phyloP scores from a whole-genome alignment of 2,113 vertebrate genomes.

The Dunckerocampus dactyliophorus region DNA sequence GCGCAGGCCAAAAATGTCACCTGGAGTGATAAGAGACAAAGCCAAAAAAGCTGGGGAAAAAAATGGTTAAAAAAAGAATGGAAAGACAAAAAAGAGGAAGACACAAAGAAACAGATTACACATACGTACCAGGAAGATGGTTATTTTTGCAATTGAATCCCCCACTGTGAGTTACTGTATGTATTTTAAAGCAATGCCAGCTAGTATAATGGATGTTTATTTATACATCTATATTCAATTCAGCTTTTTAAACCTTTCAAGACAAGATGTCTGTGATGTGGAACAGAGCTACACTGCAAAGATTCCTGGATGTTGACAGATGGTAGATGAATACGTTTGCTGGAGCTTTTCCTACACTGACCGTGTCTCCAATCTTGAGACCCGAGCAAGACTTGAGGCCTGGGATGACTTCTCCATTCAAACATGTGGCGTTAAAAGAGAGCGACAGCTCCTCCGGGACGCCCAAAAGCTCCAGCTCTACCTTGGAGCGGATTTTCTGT shows the following conservation, averaged over 20 bases:
- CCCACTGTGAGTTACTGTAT: no score
- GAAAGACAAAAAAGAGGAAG: conserved; percentile 12
- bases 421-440: conserved; percentile 90
- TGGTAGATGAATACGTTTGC: not conserved
- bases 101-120: conserved; percentile 6
- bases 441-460: conserved; percentile 89
- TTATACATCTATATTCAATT: no score
- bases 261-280: not conserved
- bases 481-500: conserved; percentile 95
- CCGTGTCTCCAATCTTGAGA: conserved; percentile 93
- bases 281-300: not conserved
- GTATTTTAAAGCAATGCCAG: no score
- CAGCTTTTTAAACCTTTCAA: not conserved
- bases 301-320: not conserved
- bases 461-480: conserved; percentile 87
- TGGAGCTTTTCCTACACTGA: conserved; percentile 45
- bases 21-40: conserved; percentile 44
- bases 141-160: not conserved
- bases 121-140: conserved; percentile 8
- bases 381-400: conserved; percentile 89
- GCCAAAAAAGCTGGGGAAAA: conserved; percentile 28
- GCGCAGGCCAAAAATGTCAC: conserved; percentile 51
- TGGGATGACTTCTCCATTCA: conserved; percentile 81
- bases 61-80: conserved; percentile 19
- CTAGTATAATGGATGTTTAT: no score